Base-by-base conservation (phyloP, 2,888 invertebrate genomes). In the Athetis lepigone region DNA sequence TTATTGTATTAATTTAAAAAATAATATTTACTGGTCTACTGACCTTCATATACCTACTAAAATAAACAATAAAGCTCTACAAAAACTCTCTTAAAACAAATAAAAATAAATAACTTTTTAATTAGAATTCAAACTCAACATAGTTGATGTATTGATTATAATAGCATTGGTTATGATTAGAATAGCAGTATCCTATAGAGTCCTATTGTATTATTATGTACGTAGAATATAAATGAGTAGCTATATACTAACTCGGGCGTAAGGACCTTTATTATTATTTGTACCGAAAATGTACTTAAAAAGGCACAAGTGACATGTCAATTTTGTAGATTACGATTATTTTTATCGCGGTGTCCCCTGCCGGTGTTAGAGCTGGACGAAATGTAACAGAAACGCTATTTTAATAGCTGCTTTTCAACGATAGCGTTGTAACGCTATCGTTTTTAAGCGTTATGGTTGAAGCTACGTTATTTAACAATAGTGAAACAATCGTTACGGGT, bases 151-250 rank as follows among this genome's bases (percentile, higher is more conserved):
- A n/a, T 9, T 59, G 13, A 43, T 69, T 52, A 59, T 39, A 16
- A 49, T 59, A n/a, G n/a, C n/a, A n/a, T n/a, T n/a, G n/a, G n/a
- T 69, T 59, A 75, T 39, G 27, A 36, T 27, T 33, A 23, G 8
- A 52, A 52, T 68, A 27, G n/a, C n/a, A 11, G 13, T 11, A 21
- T 45, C 9, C 11, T 2, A 11, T 11, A 19, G 25, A 46, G 33
- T 13, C 50, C 13, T 16, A 63, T 63, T 54, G 39, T 50, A 25
- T 1, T 8, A 29, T 23, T 21, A 16, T 60, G 18, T 8, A 19
- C 13, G 16, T 16, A 8, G 58, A 37, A 56, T 67, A 42, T 25
- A 9, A 74, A 74, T 74, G 42, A 68, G 29, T n/a, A n/a, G n/a
- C n/a, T n/a, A n/a, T n/a, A n/a, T n/a, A n/a, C n/a, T n/a, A n/a